Conservation (phyloP, 2,113 vertebrate genomes). For the Bufo bufo region DNA sequence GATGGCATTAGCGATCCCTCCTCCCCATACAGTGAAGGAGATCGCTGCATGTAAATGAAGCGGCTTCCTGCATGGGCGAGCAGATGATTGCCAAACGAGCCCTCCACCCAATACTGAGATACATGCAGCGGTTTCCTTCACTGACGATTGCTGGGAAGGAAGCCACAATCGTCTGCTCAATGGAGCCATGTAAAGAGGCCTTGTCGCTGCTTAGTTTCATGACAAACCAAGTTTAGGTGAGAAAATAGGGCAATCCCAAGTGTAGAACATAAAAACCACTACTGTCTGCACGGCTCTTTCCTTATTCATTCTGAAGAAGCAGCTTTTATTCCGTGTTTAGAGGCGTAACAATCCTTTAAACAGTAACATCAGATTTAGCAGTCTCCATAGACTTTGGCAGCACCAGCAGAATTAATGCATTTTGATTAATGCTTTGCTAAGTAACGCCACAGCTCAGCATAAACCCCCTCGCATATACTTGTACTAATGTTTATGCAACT, state of each 20-base stretch:
- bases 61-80: no score
- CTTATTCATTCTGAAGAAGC: not conserved
- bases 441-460: slow-evolving; percentile 14
- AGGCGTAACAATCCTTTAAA: slow-evolving; percentile 39
- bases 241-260: not conserved
- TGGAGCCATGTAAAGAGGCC: no score
- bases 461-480: slow-evolving; percentile 34
- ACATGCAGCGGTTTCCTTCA: no score
- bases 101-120: no score
- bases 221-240: not conserved
- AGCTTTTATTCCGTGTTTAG: slow-evolving; percentile 15
- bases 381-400: slow-evolving; percentile 32
- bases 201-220: not conserved
- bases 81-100: no score
- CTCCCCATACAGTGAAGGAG: no score
- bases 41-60: no score
- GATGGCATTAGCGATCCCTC: no score
- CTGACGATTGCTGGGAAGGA: no score
- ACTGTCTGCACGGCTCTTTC: not conserved
- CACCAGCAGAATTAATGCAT: slow-evolving; percentile 38
- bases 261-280: not conserved
- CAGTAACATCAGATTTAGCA: slow-evolving; percentile 45
- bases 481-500: slow-evolving; percentile 39
- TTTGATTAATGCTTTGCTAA: slow-evolving; percentile 51
- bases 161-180: no score